Evolutionary conservation across 2,888 invertebrate genomes (phyloP).

Genomic region (Drosophila atroscutellata): DNA sequence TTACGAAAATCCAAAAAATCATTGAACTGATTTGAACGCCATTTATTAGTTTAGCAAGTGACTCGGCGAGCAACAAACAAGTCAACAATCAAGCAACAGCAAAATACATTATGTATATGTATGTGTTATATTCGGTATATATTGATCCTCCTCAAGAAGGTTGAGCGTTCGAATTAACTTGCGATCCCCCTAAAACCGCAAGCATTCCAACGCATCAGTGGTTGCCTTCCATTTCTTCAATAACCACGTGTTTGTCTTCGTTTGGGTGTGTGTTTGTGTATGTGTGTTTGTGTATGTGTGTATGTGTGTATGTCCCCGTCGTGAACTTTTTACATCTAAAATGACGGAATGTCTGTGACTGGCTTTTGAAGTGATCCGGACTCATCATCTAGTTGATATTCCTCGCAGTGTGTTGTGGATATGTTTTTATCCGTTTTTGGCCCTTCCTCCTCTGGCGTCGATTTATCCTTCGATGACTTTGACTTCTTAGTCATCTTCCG

Average conservation of each 20-base stretch:
- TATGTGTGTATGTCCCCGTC: neutral
- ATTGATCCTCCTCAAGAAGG: neutral
- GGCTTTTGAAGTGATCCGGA: neutral
- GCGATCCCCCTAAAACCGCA: conserved; percentile 57
- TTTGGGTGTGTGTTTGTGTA: neutral
- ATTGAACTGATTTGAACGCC: neutral
- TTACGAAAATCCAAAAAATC: neutral
- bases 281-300: neutral
- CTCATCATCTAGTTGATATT: neutral
- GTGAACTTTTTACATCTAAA: neutral
- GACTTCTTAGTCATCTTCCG: conserved; percentile 4
- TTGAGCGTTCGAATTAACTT: conserved; percentile 28
- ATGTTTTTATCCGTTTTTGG: neutral
- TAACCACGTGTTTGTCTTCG: neutral
- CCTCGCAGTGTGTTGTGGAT: neutral
- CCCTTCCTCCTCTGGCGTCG: neutral
- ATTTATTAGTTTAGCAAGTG: conserved; percentile 24
- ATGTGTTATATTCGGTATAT: neutral
- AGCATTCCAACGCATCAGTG: conserved; percentile 25
- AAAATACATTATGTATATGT: neutral
- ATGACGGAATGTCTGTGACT: neutral
- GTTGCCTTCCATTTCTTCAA: conserved; percentile 19
- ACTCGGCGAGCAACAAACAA: conserved; percentile 32
- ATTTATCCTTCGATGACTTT: neutral
- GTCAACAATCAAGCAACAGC: conserved; percentile 33